These are phyloP conservation scores for Eurois occulta DNA, from an alignment of 2,888 invertebrate species.

Conservation along the genomic window DNA sequence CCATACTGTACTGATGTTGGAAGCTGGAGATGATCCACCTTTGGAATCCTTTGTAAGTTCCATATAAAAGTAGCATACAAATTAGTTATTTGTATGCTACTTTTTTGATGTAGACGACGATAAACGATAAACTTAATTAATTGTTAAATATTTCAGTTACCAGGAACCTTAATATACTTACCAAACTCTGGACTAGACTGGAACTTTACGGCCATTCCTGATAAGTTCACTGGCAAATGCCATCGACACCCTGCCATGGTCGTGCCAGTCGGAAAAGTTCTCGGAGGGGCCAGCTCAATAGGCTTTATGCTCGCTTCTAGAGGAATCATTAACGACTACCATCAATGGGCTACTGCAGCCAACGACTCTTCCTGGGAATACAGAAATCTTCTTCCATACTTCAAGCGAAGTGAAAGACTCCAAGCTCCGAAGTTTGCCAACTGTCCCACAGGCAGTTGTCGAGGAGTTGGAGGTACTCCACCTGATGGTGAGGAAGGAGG, in stretches of 20 bases:
- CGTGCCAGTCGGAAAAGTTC: conserved; percentile 25
- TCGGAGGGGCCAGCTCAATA: conserved; percentile 31
- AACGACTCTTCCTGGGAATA: conserved; percentile 46
- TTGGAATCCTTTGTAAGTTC: conserved; percentile 8
- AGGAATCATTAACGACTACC: conserved; percentile 32
- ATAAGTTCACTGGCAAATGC: conserved; percentile 28
- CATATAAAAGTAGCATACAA: too few species aligned
- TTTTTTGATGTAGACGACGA: not conserved
- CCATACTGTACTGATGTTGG: conserved; percentile 25
- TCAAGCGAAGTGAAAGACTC: conserved; percentile 40
- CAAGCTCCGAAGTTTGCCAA: conserved; percentile 15
- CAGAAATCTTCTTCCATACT: conserved; percentile 22
- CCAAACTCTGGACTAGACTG: conserved; percentile 6
- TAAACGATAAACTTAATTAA: not conserved
- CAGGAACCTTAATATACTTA: conserved; percentile 11
- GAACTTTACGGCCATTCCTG: conserved; percentile 24
- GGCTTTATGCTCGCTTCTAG: conserved; percentile 22
- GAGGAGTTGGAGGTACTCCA: conserved; percentile 17
- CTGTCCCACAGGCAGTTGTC: conserved; percentile 17
- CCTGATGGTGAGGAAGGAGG: conserved; percentile 11
- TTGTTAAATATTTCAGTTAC: conserved; percentile 24
- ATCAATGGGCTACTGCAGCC: conserved; percentile 37
- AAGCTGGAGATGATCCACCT: conserved; percentile 27
- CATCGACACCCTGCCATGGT: conserved; percentile 4
- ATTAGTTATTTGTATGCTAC: conserved; percentile 7